Conservation (phyloP, 2,888 invertebrate species). For the Alentia gelatinosa region DNA sequence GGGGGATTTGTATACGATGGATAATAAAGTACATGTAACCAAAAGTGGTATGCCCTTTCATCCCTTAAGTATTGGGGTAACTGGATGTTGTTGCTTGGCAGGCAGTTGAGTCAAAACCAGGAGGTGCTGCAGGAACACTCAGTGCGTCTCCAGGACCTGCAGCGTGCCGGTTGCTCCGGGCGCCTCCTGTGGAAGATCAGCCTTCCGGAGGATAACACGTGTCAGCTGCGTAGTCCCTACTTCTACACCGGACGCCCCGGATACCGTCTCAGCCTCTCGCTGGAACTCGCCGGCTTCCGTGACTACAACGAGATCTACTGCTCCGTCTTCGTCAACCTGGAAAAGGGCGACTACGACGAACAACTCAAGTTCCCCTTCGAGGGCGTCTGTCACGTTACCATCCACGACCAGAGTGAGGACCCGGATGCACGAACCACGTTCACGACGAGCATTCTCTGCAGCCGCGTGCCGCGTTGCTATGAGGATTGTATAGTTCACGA, state of each 20-base stretch:
- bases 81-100: too few relatives aligned
- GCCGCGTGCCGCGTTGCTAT: neutral
- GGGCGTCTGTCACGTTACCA: constrained; percentile 23
- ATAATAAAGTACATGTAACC: too few relatives aligned
- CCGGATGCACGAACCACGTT: neutral
- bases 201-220: constrained; percentile 48
- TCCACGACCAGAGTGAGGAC: constrained; percentile 19
- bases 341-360: constrained; percentile 69
- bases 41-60: too few relatives aligned
- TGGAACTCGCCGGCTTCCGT: constrained; percentile 66
- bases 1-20: too few relatives aligned
- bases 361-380: constrained; percentile 68
- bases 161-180: constrained; percentile 1
- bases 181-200: constrained; percentile 52
- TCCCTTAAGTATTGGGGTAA: too few relatives aligned
- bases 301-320: constrained; percentile 62
- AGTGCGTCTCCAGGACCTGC: neutral
- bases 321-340: constrained; percentile 66
- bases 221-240: constrained; percentile 61
- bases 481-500: neutral
- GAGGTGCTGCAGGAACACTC: neutral
- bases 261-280: constrained; percentile 67
- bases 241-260: constrained; percentile 73
- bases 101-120: neutral
- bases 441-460: neutral